phyloP scores from a whole-genome alignment of 1,140 invertebrate genomes.

The Solen grandis region DNA sequence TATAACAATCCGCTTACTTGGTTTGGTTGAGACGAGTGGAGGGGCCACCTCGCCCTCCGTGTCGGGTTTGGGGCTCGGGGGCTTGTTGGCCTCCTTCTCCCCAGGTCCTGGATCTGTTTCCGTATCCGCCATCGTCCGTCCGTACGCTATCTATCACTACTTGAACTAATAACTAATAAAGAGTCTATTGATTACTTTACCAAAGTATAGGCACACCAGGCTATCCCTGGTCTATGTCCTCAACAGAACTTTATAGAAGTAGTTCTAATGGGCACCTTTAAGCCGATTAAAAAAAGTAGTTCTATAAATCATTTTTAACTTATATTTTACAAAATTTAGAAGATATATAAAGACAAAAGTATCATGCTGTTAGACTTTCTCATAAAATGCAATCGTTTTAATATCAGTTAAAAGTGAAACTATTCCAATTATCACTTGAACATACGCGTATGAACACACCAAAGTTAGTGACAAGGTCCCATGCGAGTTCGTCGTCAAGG shows the following conservation, averaged over 20 bases:
- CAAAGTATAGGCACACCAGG: constrained; percentile 29
- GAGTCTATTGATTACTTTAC: too few species aligned
- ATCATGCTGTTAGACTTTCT: neutral
- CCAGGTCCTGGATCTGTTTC: constrained; percentile 64
- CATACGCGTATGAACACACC: too few species aligned
- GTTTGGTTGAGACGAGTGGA: constrained; percentile 56
- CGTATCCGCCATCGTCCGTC: constrained; percentile 52
- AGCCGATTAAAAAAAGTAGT: constrained; percentile 41
- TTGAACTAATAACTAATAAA: constrained; percentile 18
- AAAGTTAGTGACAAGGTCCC: neutral
- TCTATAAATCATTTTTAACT: constrained; percentile 12
- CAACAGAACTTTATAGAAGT: constrained; percentile 45
- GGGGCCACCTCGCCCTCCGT: constrained; percentile 69
- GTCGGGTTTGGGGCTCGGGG: constrained; percentile 72
- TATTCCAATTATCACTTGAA: neutral
- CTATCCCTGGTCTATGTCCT: constrained; percentile 40
- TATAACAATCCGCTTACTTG: too few species aligned
- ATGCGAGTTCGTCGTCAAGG: constrained; percentile 38
- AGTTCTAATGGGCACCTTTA: constrained; percentile 4
- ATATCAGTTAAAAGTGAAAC: neutral
- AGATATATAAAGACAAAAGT: neutral
- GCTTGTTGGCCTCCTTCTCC: constrained; percentile 73
- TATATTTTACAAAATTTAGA: neutral
- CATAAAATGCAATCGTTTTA: neutral
- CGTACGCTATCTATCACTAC: neutral